Base-by-base conservation (phyloP, 1,140 invertebrate species). In the Campodea augens region DNA sequence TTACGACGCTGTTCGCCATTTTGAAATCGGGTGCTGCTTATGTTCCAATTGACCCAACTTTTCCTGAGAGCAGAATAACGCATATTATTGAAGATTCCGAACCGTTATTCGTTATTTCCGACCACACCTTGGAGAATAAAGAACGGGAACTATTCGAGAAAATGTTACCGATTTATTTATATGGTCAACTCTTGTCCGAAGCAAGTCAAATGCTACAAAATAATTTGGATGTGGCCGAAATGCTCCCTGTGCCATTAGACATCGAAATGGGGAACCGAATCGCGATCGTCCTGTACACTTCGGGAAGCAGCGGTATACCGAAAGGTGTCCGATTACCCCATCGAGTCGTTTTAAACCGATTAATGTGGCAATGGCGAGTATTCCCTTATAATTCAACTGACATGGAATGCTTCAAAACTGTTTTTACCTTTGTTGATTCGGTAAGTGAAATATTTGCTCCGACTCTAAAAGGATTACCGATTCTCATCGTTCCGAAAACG, bases 311-410 rank as follows among this genome's bases (percentile, higher is more conserved):
- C 7, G 90, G 89, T 37, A 66, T 81, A 32, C 88, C 89, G 2
- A 93, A 93, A 74, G 89, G 85, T 72, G 87, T 91, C 1, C 72
- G 84, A 51, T 59, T 93, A 4, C 74, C 81, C 0, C 85, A 91
- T 54, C 68, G 67, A n/a, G 74, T 77, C 0, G 68, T 86, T 5
- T 62, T 84, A 50, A 88, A 88, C 53, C 72, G 86, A 4, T 59
- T 90, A 3, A 68, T 71, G 52, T 90, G 86, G 86, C 84, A 89
- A 59, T 88, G 84, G 74, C 64, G 70, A 7, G 68, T 68, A 0
- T 76, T 88, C 51, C 82, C 84, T 0, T 90, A 73, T 54, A 32
- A 61, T 0, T 66, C 68, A 1, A 85, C 89, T 55, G 58, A 63
- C 3, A 64, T 66, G 3, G 29, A 5, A 15, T 74, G 84, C n/a